These are phyloP conservation scores for Cylindroiulus punctatus DNA, from an alignment of 2,888 invertebrate genomes.

Conservation along the genomic window DNA sequence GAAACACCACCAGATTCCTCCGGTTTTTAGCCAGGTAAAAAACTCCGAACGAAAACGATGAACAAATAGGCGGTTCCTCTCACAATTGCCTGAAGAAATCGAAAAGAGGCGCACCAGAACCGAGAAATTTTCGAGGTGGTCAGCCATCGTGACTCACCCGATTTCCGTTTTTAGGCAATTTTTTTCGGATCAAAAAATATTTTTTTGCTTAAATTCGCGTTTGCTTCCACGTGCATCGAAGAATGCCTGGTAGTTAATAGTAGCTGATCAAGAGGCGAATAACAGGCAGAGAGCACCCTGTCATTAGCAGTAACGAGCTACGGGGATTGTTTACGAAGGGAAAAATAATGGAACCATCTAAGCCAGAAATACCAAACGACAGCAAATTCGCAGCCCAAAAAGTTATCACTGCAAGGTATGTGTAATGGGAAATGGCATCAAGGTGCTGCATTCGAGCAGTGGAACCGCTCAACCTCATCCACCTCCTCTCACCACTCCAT, in stretches of 20 bases:
- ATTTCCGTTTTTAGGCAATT: neutral
- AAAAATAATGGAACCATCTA: neutral
- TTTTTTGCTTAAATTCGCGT: neutral
- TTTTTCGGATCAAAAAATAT: neutral
- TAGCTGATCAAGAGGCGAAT: conserved; percentile 43
- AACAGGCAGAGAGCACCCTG: conserved; percentile 47
- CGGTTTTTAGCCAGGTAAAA: neutral
- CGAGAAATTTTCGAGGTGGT: neutral
- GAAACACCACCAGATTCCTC: neutral
- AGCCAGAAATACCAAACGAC: neutral
- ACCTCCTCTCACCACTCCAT: neutral
- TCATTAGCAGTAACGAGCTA: conserved; percentile 50
- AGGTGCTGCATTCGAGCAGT: neutral
- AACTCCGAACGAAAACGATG: neutral
- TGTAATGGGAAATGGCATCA: neutral
- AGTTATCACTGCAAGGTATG: too few species aligned
- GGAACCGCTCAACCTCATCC: conserved; percentile 39
- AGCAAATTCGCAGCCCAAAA: neutral
- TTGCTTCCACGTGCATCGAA: conserved; percentile 34
- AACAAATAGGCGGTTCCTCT: conserved; percentile 30
- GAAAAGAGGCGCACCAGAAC: neutral
- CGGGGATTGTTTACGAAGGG: neutral
- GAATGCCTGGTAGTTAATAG: conserved; percentile 21
- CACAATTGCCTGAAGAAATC: neutral
- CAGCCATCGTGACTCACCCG: conserved; percentile 33